Percentiles rank a stretch among this genome's conserved stretches.
Evolutionary conservation across 30 jellyfish, hydroid and myxozoan species (phyloP).

Genomic region (Nemopilema nomurai): DNA sequence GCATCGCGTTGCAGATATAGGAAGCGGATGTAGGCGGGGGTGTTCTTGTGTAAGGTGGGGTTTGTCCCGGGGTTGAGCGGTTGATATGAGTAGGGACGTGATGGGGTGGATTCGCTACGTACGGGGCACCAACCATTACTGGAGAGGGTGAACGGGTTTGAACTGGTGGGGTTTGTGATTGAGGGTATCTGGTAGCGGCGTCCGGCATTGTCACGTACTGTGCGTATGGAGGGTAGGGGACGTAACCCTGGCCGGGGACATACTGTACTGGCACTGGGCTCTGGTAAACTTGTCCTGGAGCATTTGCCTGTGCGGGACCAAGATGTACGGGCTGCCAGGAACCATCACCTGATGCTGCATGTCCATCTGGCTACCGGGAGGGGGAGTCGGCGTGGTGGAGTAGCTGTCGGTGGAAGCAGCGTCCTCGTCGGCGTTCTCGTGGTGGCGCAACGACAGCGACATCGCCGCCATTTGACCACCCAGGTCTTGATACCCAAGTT

Average conservation of each 20-base stretch:
- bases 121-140: conserved; percentile 57
- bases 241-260: conserved; percentile 60
- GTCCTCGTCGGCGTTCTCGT: conserved; percentile 52
- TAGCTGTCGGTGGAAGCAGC: conserved; percentile 51
- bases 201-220: conserved; percentile 62
- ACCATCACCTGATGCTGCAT: conserved; percentile 47
- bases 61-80: conserved; percentile 67
- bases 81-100: conserved; percentile 39
- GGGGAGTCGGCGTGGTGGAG: conserved; percentile 69
- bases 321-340: conserved; percentile 54
- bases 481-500: conserved; percentile 45
- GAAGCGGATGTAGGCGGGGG: conserved; percentile 71
- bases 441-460: conserved; percentile 49
- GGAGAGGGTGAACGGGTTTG: conserved; percentile 75
- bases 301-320: conserved; percentile 58
- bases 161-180: conserved; percentile 75
- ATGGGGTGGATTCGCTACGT: conserved; percentile 56
- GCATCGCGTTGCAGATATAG: conserved; percentile 44
- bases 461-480: conserved; percentile 51
- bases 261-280: conserved; percentile 71
- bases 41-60: conserved; percentile 71
- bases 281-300: conserved; percentile 70
- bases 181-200: conserved; percentile 56
- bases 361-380: conserved; percentile 50
- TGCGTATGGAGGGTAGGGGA: conserved; percentile 54